Conservation (phyloP, 2,888 invertebrate species). For the Idaea biselata region DNA sequence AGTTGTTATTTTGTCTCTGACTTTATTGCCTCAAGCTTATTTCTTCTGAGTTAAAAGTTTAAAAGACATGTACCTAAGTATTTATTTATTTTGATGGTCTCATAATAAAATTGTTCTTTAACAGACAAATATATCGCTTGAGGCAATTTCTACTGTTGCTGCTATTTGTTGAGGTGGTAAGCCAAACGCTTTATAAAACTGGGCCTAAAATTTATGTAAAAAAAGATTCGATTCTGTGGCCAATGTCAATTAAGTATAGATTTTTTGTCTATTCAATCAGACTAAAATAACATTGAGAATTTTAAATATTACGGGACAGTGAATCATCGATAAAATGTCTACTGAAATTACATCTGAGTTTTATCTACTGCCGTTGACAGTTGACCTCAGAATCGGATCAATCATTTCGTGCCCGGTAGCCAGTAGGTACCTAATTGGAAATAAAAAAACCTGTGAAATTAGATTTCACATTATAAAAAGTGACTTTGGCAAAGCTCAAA, state of each 20-base stretch:
- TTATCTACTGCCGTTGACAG: background rate
- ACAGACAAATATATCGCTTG: slow-evolving; percentile 3
- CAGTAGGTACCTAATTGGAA: slow-evolving; percentile 12
- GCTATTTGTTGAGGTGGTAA: slow-evolving; percentile 15
- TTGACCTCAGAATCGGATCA: background rate
- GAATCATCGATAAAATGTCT: background rate
- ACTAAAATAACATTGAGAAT: too few relatives aligned
- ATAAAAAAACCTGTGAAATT: slow-evolving; percentile 55
- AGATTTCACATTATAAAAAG: slow-evolving; percentile 62
- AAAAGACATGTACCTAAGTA: slow-evolving; percentile 14
- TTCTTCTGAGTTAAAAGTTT: slow-evolving; percentile 3
- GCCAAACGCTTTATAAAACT: slow-evolving; percentile 5
- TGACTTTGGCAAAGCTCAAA: slow-evolving; percentile 77
- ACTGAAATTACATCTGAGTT: background rate
- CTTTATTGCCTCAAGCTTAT: slow-evolving; percentile 13
- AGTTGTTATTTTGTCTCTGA: slow-evolving; percentile 11
- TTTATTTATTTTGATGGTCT: slow-evolving; percentile 5
- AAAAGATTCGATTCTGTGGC: background rate
- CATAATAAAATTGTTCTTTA: background rate
- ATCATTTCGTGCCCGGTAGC: slow-evolving; percentile 4
- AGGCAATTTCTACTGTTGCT: slow-evolving; percentile 14
- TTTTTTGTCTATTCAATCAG: too few relatives aligned
- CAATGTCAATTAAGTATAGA: background rate
- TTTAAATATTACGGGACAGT: background rate
- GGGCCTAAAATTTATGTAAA: slow-evolving; percentile 15